Conservation (phyloP, 2,797 vertebrate genomes). For the Neopelma chrysocephalum region DNA sequence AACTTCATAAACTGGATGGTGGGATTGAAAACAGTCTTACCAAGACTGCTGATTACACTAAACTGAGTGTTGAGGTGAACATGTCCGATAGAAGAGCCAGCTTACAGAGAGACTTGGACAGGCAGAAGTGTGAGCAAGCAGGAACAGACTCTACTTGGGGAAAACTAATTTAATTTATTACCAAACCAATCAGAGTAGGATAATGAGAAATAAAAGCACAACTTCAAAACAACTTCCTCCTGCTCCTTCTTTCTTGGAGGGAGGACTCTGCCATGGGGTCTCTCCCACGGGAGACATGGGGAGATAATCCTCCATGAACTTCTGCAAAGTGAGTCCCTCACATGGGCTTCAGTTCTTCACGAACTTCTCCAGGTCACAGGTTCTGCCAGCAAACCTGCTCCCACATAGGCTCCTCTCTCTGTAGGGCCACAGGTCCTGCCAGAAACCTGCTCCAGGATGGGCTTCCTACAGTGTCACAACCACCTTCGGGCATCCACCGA, state of each 20-base stretch:
- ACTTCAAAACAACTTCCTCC: neutral
- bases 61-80: neutral
- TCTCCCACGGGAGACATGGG: neutral
- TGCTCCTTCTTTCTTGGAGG: neutral
- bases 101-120: neutral
- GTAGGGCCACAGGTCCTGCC: neutral
- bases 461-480: neutral
- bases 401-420: neutral
- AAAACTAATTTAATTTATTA: neutral
- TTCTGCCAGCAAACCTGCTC: neutral
- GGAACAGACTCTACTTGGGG: accelerated
- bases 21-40: neutral
- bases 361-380: neutral
- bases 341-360: neutral
- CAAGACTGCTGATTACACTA: neutral
- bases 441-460: neutral
- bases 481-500: neutral
- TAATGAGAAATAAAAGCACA: neutral
- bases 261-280: neutral
- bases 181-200: neutral
- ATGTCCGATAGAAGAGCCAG: neutral
- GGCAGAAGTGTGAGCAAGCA: neutral
- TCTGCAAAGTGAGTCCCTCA: neutral
- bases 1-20: neutral
- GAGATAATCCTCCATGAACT: neutral